Evolutionary conservation across 2,888 invertebrate species (phyloP).

Genomic region (Lypha dubia): DNA sequence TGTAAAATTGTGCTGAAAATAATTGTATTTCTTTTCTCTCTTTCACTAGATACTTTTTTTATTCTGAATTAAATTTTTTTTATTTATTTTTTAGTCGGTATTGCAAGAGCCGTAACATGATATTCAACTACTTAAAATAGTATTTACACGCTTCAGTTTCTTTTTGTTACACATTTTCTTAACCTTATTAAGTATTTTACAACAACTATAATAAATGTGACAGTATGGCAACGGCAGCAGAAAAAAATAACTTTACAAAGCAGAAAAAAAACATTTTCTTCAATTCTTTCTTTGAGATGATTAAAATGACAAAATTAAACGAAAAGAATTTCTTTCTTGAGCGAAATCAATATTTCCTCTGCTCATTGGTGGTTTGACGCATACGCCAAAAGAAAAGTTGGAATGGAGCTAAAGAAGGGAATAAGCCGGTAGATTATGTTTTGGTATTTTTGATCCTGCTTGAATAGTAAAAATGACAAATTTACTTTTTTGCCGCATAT

Average conservation of each 20-base stretch:
- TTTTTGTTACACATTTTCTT: slow-evolving; percentile 68
- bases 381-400: too few relatives aligned
- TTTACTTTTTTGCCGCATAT: too few relatives aligned
- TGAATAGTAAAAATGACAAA: too few relatives aligned
- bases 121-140: slow-evolving; percentile 67
- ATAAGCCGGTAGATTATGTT: too few relatives aligned
- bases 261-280: background rate
- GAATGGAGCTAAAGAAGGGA: too few relatives aligned
- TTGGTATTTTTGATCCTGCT: too few relatives aligned
- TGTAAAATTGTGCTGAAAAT: slow-evolving; percentile 58
- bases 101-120: slow-evolving; percentile 64
- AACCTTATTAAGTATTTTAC: slow-evolving; percentile 70
- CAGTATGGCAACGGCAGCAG: background rate
- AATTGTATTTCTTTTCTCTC: slow-evolving; percentile 56
- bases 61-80: background rate
- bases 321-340: slow-evolving; percentile 13
- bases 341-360: background rate
- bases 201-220: slow-evolving; percentile 29
- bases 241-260: background rate
- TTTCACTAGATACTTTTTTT: slow-evolving; percentile 2
- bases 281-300: slow-evolving; percentile 64
- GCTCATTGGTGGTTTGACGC: too few relatives aligned
- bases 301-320: slow-evolving; percentile 23
- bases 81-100: background rate
- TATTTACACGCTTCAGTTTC: slow-evolving; percentile 71